A percentile compares a stretch with the other conserved stretches of the same genome.
Conservation (phyloP, 2,797 vertebrate species). For the Sardinella longiceps region DNA sequence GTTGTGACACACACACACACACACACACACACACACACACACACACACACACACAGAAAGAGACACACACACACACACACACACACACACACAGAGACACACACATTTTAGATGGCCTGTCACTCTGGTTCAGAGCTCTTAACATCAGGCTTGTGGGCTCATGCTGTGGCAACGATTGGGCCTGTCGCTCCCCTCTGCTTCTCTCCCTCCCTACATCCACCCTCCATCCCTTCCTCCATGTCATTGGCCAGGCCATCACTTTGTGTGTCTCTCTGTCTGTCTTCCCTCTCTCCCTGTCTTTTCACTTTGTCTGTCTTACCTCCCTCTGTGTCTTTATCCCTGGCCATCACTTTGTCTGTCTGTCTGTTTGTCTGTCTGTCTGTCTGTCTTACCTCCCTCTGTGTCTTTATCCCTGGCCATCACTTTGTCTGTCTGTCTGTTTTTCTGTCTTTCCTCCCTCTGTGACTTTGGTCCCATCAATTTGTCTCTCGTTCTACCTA, state of each 20-base stretch:
- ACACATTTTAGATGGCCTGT: constrained; percentile 6
- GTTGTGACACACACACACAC: constrained; percentile 53
- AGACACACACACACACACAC: constrained; percentile 8
- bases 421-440: no score
- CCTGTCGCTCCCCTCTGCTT: not conserved
- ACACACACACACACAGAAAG: not conserved
- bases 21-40: constrained; percentile 54
- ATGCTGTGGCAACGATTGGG: constrained; percentile 1
- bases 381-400: no score
- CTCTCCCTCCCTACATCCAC: not conserved
- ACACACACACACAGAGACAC: not conserved
- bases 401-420: no score
- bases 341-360: no score
- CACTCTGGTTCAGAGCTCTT: constrained; percentile 15
- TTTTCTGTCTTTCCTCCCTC: no score
- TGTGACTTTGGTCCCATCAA: no score
- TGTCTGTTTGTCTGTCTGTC: no score
- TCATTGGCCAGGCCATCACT: not conserved
- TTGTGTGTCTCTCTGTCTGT: not conserved
- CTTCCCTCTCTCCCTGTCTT: no score
- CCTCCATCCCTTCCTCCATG: no score
- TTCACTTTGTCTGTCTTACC: not conserved
- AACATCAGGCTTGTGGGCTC: not conserved
- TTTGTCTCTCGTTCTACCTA: no score
- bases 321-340: no score